Evolutionary conservation across 2,888 invertebrate genomes (phyloP).

Genomic region (Hirtodrosophila trivittata): DNA sequence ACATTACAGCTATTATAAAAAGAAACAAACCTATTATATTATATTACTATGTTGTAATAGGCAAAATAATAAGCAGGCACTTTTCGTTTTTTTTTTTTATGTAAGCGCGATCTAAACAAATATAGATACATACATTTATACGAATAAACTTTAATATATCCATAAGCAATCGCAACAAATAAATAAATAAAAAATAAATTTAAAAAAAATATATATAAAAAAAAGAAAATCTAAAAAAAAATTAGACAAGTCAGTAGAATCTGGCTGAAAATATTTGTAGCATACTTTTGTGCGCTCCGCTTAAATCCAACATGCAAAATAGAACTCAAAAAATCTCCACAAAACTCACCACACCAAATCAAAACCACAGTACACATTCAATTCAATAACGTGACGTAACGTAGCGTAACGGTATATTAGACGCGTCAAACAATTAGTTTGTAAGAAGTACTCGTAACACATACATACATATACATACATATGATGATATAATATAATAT

Average conservation of each 20-base stretch:
- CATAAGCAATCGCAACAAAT: constrained; percentile 9
- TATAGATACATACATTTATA: constrained; percentile 5
- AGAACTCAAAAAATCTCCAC: constrained; percentile 14
- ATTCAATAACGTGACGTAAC: constrained; percentile 15
- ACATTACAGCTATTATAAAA: constrained; percentile 18
- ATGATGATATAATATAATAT: not conserved
- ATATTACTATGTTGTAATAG: constrained; percentile 47
- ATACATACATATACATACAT: constrained; percentile 11
- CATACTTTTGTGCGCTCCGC: constrained; percentile 29
- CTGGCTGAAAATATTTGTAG: constrained; percentile 18
- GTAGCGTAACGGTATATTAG: constrained; percentile 6
- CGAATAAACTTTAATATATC: constrained; percentile 6
- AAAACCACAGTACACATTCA: constrained; percentile 12
- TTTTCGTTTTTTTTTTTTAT: constrained; percentile 36
- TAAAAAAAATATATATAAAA: constrained; percentile 1
- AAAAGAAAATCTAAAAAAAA: not conserved
- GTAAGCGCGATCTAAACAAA: constrained; percentile 25
- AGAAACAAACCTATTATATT: constrained; percentile 21
- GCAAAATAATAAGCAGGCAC: constrained; percentile 37
- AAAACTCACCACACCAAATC: constrained; percentile 21
- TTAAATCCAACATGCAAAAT: constrained; percentile 2
- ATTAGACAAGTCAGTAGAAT: constrained; percentile 4
- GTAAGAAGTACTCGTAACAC: constrained; percentile 17
- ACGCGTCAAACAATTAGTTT: constrained; percentile 19
- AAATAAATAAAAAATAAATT: not conserved